Evolutionary conservation across 2,113 vertebrate species (phyloP).

Genomic region (Gallinago paraguaiae): DNA sequence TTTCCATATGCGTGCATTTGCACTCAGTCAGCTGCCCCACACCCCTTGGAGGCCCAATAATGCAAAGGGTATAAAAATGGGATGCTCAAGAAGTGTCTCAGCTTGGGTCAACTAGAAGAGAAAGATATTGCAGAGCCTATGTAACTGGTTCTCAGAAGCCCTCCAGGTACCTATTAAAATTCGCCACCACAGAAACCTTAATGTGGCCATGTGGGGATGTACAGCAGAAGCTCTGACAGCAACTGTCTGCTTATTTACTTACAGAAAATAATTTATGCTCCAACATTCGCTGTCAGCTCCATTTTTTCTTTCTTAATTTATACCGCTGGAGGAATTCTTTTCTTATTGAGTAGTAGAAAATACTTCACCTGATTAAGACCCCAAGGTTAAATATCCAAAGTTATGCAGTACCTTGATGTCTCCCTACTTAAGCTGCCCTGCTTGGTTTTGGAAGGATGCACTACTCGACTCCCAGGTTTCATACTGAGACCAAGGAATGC

Average conservation of each 20-base stretch:
- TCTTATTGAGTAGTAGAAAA: background rate
- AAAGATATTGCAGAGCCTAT: background rate
- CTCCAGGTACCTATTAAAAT: background rate
- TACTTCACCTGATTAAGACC: background rate
- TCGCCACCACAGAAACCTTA: background rate
- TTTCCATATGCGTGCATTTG: background rate
- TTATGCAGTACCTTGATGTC: background rate
- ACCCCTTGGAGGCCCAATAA: background rate
- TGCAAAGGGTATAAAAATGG: background rate
- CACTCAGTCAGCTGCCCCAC: background rate
- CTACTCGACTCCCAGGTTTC: background rate
- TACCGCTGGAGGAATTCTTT: background rate
- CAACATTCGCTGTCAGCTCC: background rate
- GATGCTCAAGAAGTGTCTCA: background rate
- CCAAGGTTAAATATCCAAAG: background rate
- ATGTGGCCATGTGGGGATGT: background rate
- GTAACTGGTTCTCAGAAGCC: background rate
- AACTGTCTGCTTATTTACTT: background rate
- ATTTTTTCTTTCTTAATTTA: slow-evolving; percentile 1
- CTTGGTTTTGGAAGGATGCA: background rate
- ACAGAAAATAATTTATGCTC: background rate
- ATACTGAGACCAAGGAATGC: background rate
- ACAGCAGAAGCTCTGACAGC: background rate
- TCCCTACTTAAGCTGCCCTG: background rate
- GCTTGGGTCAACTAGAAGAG: background rate